A percentile compares a stretch with the other conserved stretches of the same genome.
Conservation (phyloP, 2,113 vertebrate species). For the Seriola rivoliana region DNA sequence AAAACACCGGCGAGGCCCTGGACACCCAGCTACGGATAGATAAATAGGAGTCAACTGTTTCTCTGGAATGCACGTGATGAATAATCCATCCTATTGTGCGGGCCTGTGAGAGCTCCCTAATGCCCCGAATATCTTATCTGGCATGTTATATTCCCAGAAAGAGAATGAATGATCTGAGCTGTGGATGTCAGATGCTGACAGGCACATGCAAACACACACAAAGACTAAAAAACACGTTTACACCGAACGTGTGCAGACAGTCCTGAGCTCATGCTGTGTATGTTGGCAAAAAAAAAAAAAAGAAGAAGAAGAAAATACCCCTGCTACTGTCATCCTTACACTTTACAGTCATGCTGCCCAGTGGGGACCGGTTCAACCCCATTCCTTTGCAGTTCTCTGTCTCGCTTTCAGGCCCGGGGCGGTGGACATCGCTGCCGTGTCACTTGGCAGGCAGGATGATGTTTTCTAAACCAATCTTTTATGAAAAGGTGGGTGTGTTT, state of each 20-base stretch:
- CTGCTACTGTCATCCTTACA: conserved; percentile 14
- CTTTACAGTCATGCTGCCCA: conserved; percentile 25
- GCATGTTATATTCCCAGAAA: conserved; percentile 20
- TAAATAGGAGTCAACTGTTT: conserved; percentile 1
- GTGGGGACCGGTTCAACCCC: conserved; percentile 27
- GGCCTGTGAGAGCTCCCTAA: not conserved
- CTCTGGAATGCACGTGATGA: not conserved
- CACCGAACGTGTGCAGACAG: not conserved
- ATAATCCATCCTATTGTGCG: conserved; percentile 21
- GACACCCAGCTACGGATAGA: not conserved
- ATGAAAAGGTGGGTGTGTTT: not conserved
- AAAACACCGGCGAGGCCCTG: not conserved
- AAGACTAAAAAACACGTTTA: not conserved
- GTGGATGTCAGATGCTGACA: not conserved
- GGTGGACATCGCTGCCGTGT: conserved; percentile 27
- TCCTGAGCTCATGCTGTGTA: conserved; percentile 13
- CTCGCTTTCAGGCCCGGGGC: conserved; percentile 31
- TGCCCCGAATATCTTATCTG: conserved; percentile 12
- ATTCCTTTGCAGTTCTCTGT: conserved; percentile 18
- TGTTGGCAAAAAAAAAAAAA: not conserved
- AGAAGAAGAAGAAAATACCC: not conserved
- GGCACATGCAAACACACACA: conserved; percentile 10
- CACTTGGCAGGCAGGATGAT: conserved; percentile 49
- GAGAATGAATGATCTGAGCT: conserved; percentile 10
- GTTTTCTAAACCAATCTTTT: conserved; percentile 57